A percentile compares a stretch with the other conserved stretches of the same genome.
Evolutionary conservation across 2,113 vertebrate genomes (phyloP).

Genomic region (Excalfactoria chinensis): DNA sequence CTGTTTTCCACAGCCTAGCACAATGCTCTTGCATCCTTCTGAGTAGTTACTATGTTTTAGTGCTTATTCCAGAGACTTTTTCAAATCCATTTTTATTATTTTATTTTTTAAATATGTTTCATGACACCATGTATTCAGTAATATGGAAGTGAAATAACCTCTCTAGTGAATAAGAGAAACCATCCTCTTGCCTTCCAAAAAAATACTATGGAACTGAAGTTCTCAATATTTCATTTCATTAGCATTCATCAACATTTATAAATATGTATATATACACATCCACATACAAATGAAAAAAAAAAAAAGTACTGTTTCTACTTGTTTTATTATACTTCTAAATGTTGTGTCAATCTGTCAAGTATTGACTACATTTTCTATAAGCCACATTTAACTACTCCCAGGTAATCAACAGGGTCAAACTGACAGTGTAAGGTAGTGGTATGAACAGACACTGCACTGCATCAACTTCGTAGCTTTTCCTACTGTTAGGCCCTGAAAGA

Average conservation of each 20-base stretch:
- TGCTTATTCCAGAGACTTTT: not conserved
- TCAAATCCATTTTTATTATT: not conserved
- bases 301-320: not conserved
- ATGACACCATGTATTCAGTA: not conserved
- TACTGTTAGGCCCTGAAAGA: not conserved
- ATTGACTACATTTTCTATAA: not conserved
- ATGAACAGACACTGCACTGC: not conserved
- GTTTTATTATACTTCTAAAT: not conserved
- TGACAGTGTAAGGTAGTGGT: not conserved
- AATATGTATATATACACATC: not conserved
- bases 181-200: not conserved
- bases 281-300: not conserved
- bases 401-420: not conserved
- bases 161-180: not conserved
- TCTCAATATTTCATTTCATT: too few relatives aligned
- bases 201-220: not conserved
- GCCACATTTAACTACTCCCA: not conserved
- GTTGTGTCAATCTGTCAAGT: not conserved
- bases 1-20: not conserved
- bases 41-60: not conserved
- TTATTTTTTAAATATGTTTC: not conserved
- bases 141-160: rapidly evolving
- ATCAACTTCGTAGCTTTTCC: not conserved
- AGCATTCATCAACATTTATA: not conserved
- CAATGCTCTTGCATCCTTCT: not conserved